Percentiles rank a stretch among this genome's conserved stretches.
These are phyloP conservation scores for Eriosoma lanigerum DNA, from an alignment of 1,140 invertebrate genomes.

Conservation along the genomic window DNA sequence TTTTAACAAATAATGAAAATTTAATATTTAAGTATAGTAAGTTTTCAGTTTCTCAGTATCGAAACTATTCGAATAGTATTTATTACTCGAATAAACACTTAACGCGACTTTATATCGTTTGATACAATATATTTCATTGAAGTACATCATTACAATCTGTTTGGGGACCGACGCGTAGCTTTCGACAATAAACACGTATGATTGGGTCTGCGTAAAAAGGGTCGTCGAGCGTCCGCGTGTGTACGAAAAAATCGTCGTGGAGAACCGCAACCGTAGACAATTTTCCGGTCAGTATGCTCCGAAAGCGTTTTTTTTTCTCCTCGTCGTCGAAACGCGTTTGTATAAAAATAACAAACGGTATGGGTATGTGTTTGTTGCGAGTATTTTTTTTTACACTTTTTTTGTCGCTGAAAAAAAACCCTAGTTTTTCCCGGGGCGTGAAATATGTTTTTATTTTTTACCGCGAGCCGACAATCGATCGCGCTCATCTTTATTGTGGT, in stretches of 20 bases:
- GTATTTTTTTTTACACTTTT: not conserved
- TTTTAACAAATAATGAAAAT: no score
- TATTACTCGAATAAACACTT: no score
- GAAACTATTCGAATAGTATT: no score
- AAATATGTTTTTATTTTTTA: constrained; percentile 5
- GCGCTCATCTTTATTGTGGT: not conserved
- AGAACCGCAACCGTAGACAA: not conserved
- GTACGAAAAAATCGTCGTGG: no score
- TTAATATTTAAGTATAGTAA: no score
- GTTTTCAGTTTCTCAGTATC: no score
- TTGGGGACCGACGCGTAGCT: not conserved
- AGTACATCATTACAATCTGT: no score
- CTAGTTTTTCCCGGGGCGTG: not conserved
- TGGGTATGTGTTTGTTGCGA: not conserved
- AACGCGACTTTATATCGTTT: no score
- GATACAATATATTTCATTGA: no score
- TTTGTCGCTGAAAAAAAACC: not conserved
- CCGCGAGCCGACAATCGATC: constrained; percentile 1
- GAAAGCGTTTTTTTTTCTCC: not conserved
- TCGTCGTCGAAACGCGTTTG: not conserved
- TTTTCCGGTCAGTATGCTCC: constrained; percentile 3
- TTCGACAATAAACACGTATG: not conserved
- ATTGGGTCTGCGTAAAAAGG: not conserved
- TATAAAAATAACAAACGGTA: not conserved
- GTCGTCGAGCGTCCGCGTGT: not conserved